Conservation (phyloP, 1,140 invertebrate species). For the Megalopta genalis region DNA sequence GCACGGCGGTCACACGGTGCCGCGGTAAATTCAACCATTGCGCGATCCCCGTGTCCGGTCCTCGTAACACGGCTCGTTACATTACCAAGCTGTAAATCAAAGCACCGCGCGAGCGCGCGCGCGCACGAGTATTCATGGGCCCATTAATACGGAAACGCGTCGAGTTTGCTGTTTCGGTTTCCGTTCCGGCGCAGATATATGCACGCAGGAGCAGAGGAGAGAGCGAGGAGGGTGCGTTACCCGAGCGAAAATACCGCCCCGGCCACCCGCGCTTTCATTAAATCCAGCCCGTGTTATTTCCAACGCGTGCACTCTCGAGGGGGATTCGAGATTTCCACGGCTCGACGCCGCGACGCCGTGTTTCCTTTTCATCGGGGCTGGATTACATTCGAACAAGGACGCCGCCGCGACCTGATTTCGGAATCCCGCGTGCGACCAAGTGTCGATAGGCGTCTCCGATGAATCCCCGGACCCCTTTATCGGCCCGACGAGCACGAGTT, state of each 20-base stretch:
- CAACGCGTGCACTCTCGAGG: not conserved
- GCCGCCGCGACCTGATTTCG: constrained; percentile 49
- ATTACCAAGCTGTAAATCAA: constrained; percentile 3
- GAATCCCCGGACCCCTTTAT: constrained; percentile 4
- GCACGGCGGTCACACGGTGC: too few relatives aligned
- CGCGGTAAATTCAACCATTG: not conserved
- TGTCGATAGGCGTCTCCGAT: constrained; percentile 6
- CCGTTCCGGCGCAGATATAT: not conserved
- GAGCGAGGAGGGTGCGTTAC: not conserved
- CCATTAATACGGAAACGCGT: constrained; percentile 19
- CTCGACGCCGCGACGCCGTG: constrained; percentile 17
- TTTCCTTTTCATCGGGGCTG: constrained; percentile 38
- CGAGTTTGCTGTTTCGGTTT: too few relatives aligned
- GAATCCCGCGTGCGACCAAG: not conserved
- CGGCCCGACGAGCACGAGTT: not conserved
- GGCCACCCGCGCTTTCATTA: constrained; percentile 28
- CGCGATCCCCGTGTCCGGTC: not conserved
- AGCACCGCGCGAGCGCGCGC: not conserved
- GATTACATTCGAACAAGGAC: constrained; percentile 43
- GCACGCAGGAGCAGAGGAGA: not conserved
- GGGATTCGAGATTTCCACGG: constrained; percentile 26
- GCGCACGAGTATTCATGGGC: not conserved
- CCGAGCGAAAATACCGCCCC: constrained; percentile 1
- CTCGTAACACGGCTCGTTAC: constrained; percentile 5
- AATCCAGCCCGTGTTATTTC: constrained; percentile 14